Evolutionary conservation across 35 echinoderm and acorn worm genomes (phyloP).

Genomic region (Apostichopus japonicus): DNA sequence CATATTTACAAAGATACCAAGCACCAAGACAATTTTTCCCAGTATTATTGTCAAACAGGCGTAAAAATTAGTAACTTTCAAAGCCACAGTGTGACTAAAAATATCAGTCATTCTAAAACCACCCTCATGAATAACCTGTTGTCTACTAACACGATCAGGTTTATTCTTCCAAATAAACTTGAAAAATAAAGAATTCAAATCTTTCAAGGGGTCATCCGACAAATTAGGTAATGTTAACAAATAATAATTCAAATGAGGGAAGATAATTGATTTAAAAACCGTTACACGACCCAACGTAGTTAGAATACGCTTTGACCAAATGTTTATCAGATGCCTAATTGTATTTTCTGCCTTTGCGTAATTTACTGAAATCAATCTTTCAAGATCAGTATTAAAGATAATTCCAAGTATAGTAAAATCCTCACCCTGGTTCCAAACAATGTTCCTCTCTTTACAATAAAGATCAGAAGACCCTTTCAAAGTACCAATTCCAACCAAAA

Average conservation of each 20-base stretch:
- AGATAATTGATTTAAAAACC: neutral
- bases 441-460: neutral
- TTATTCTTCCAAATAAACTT: neutral
- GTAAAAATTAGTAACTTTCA: neutral
- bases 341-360: neutral
- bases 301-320: neutral
- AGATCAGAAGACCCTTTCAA: neutral
- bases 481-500: constrained; percentile 16
- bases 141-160: neutral
- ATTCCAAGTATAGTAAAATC: constrained; percentile 11
- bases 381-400: neutral
- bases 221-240: neutral
- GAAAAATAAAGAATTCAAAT: neutral
- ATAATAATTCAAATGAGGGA: neutral
- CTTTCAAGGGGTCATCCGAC: neutral
- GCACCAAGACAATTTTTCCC: constrained; percentile 4
- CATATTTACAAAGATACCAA: neutral
- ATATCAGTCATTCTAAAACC: constrained; percentile 9
- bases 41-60: neutral
- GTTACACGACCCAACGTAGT: neutral
- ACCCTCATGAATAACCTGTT: neutral
- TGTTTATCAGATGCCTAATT: neutral
- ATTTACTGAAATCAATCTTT: neutral
- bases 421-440: neutral
- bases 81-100: neutral